phyloP scores from a whole-genome alignment of 2,113 vertebrate genomes.

The Halichoerus grypus region DNA sequence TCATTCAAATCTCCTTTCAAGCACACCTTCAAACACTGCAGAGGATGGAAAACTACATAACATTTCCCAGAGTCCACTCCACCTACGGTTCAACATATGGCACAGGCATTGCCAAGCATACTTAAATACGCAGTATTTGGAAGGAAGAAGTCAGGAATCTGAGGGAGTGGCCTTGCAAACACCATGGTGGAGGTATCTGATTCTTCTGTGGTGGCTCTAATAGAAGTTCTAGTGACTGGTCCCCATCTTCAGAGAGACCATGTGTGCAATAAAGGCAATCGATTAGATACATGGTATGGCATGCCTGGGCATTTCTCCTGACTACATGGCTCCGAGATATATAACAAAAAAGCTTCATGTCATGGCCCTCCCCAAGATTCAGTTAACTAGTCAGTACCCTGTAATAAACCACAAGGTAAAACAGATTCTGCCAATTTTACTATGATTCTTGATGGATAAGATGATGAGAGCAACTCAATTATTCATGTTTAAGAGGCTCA shows the following conservation, averaged over 20 bases:
- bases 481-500: background rate
- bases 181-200: background rate
- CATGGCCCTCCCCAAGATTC: background rate
- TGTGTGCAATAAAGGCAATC: background rate
- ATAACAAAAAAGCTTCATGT: background rate
- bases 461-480: background rate
- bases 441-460: background rate
- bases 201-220: background rate
- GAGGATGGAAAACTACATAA: background rate
- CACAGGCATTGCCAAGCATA: background rate
- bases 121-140: background rate
- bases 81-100: background rate
- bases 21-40: background rate
- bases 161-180: background rate
- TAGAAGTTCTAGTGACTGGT: background rate
- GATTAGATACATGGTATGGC: background rate
- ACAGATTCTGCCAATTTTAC: background rate
- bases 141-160: background rate
- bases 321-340: background rate
- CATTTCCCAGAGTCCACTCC: background rate
- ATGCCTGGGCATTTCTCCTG: background rate
- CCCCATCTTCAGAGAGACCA: background rate
- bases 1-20: background rate
- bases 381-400: background rate
- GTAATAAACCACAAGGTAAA: background rate